Evolutionary conservation across 2,113 vertebrate species (phyloP), one percentile per base, ranked within the genome.

Genomic region (Sturnira hondurensis): DNA sequence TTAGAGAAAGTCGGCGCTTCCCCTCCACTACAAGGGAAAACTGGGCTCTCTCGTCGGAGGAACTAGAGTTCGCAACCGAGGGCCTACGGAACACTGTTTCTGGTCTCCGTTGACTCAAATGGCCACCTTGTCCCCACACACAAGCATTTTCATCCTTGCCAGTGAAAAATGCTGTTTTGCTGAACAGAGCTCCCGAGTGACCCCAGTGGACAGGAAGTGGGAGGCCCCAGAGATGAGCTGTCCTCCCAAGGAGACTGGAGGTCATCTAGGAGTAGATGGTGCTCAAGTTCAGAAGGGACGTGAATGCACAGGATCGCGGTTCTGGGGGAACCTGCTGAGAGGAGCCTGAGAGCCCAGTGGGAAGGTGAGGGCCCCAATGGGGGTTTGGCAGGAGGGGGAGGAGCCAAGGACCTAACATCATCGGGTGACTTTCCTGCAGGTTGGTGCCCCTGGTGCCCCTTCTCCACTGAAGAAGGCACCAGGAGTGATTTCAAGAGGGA

Each of bases 161-260:
- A 54, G 86, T 82, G 87, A 97, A 94, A 94, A 93, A 84, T 36
- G 24, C 19, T 87, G n/a, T 80, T 92, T 41, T 80, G 91, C 84
- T 31, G 38, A 94, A 73, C 45, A 82, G 16, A 41, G 54, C 73
- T 91, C n/a, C 77, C 43, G 22, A 73, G 71, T 65, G 83, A 68
- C 86, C 54, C 78, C 26, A 10, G 22, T 9, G 41, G 88, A n/a
- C 58, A 85, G 56, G 54, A 78, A 54, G 33, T 41, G 41, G 63
- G 74, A 86, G 43, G 82, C 73, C 80, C 24, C 28, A 63, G 86
- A 80, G 86, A 65, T 22, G 26, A 71, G 61, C 17, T 58, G 24
- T 90, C 28, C 71, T 93, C n/a, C 58, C 52, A 80, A 90, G 91
- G 52, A 82, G 26, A n/a, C 17, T 43, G 68, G 85, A 93, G 84